Evolutionary conservation across 2,113 vertebrate genomes (phyloP), one percentile per base, ranked within the genome.

Genomic region (Bubo blakistoni): DNA sequence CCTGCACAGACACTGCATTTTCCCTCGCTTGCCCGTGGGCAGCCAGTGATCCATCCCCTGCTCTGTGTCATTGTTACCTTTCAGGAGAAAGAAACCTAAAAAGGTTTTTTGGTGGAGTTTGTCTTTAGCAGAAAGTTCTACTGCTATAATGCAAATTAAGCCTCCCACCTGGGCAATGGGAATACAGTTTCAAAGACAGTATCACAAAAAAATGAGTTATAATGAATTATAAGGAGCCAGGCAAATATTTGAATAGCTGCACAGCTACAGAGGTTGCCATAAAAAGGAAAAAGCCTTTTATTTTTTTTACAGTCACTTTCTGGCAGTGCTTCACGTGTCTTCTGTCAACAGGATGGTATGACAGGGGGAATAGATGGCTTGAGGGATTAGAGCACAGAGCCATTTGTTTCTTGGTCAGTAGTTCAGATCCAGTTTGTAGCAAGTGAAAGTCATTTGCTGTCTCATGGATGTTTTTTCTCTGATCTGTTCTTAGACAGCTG

Each of bases 231-330:
- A 92, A 95, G 92, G 92, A 97, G 84, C 78, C 92, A 96, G 94
- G 87, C 95, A 98, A 98, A 98, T 98, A 98, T 98, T 98, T 98
- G 95, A 83, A 65, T 46, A 95, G 95, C 85, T 97, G 90, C 6
- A 32, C 70, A 90, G 91, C 94, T 94, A 62, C 7, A 4, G 86
- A 82, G 57, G 49, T 58, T 81, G 73, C 76, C 69, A 70, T 29
- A 54, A 40, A 88, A 81, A 90, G 71, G 67, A 36, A 73, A 82
- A 88, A 91, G 86, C 44, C n/a, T 55, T 74, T 84, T n/a, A 3
- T 25, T 52, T 59, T 86, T 85, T 85, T 90, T 54, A 24, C 58
- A 61, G 34, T 72, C 81, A 85, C 97, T 91, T 98, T 78, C 90
- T 90, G 79, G 94, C 94, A 83, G 78, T 72, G 12, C 71, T 86